These are phyloP conservation scores for Artibeus jamaicensis DNA, from an alignment of 2,797 vertebrate genomes.

Conservation along the genomic window DNA sequence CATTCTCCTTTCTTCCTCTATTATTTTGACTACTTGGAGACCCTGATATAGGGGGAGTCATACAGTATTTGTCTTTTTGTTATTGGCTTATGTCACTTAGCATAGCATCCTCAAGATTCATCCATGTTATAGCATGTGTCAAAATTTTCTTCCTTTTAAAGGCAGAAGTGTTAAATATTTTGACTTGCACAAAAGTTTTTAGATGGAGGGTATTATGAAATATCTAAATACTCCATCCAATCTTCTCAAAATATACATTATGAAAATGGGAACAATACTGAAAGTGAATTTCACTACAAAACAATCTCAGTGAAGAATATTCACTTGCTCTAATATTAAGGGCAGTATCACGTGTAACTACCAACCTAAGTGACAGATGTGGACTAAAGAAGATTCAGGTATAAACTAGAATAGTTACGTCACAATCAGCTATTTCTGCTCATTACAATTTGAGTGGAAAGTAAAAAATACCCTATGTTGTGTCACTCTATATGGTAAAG, in stretches of 20 bases:
- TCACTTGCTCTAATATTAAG: not conserved
- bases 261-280: not conserved
- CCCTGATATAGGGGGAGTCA: not conserved
- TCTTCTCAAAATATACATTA: not conserved
- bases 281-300: conserved; percentile 5
- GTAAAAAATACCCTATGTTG: not conserved
- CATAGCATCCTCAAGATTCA: not conserved
- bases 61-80: not conserved
- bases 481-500: not conserved
- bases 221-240: not conserved
- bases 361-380: not conserved
- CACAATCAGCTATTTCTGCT: not conserved
- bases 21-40: not conserved
- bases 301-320: not conserved
- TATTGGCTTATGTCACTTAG: conserved; percentile 11
- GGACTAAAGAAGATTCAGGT: not conserved
- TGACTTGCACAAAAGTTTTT: conserved; percentile 13
- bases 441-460: not conserved
- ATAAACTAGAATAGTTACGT: not conserved
- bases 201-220: not conserved
- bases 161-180: not conserved
- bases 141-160: conserved; percentile 23
- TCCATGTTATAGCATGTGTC: not conserved
- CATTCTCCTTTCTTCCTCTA: not conserved
- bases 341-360: not conserved